Percentiles rank a stretch among this genome's conserved stretches.
Conservation (phyloP, 2,888 invertebrate genomes). For the Argyresthia albistria region DNA sequence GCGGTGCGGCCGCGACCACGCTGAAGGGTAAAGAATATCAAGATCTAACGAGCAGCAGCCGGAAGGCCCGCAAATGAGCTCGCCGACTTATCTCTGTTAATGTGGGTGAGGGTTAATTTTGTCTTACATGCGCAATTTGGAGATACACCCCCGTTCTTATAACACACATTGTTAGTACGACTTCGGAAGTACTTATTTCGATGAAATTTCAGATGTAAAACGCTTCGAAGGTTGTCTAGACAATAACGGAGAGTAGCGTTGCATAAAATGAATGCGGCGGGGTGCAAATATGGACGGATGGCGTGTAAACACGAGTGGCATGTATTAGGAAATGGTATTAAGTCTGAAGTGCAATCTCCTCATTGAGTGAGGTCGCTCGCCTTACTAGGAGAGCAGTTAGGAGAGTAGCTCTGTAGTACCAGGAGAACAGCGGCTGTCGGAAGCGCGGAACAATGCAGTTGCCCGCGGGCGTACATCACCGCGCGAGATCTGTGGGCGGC, state of each 20-base stretch:
- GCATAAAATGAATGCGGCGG: constrained; percentile 53
- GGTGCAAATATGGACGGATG: constrained; percentile 56
- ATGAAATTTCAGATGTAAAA: constrained; percentile 5
- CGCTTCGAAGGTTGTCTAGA: constrained; percentile 61
- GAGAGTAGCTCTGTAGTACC: background rate
- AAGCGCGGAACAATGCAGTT: constrained; percentile 12
- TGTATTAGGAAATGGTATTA: constrained; percentile 69
- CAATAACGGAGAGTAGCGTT: constrained; percentile 61
- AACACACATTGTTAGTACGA: constrained; percentile 32
- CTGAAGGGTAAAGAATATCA: constrained; percentile 71
- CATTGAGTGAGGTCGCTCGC: constrained; percentile 12
- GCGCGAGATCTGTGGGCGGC: background rate
- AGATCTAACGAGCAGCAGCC: constrained; percentile 68
- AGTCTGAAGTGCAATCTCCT: constrained; percentile 27
- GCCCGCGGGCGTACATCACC: constrained; percentile 5
- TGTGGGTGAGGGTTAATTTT: constrained; percentile 70
- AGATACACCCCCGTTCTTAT: constrained; percentile 49
- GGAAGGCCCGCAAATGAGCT: constrained; percentile 73
- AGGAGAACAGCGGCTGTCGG: constrained; percentile 6
- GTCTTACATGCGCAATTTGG: constrained; percentile 69
- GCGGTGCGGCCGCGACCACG: constrained; percentile 37
- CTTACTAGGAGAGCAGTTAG: too few species aligned
- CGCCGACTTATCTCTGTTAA: constrained; percentile 69
- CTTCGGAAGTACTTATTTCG: constrained; percentile 22
- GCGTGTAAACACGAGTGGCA: constrained; percentile 47